phyloP scores from a whole-genome alignment of 2,113 vertebrate species.

The Laterallus jamaicensis region DNA sequence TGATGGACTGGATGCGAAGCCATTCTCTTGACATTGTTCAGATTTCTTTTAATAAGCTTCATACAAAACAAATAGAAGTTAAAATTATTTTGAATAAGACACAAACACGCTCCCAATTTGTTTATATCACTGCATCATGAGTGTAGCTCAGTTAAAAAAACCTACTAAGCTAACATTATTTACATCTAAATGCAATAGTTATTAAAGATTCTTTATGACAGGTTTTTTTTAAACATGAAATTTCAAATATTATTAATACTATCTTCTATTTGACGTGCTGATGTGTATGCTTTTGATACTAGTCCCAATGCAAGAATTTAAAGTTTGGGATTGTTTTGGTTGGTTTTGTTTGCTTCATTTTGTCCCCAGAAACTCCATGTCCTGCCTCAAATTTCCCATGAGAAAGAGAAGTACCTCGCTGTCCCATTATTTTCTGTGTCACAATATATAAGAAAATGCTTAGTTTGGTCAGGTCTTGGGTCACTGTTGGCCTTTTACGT shows the following conservation, averaged over 20 bases:
- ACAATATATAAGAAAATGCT: neutral
- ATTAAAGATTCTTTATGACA: neutral
- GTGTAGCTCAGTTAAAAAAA: neutral
- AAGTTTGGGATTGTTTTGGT: neutral
- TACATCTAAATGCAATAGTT: neutral
- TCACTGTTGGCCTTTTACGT: neutral
- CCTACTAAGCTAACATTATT: neutral
- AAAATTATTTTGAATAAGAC: neutral
- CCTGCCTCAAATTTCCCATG: neutral
- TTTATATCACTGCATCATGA: neutral
- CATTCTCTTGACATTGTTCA: conserved; percentile 98
- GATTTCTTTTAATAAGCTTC: conserved; percentile 97
- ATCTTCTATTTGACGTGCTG: neutral
- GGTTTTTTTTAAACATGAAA: neutral
- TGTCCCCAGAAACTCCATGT: neutral
- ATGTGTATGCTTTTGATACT: neutral
- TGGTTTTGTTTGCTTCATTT: neutral
- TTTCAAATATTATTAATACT: neutral
- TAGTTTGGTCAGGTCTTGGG: neutral
- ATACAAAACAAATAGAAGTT: neutral
- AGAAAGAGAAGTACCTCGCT: neutral
- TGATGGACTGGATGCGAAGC: conserved; percentile 96
- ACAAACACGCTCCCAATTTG: neutral
- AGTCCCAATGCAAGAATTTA: neutral
- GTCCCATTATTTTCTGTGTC: neutral